phyloP scores from a whole-genome alignment of 2,113 vertebrate species.

The Cynocephalus volans region DNA sequence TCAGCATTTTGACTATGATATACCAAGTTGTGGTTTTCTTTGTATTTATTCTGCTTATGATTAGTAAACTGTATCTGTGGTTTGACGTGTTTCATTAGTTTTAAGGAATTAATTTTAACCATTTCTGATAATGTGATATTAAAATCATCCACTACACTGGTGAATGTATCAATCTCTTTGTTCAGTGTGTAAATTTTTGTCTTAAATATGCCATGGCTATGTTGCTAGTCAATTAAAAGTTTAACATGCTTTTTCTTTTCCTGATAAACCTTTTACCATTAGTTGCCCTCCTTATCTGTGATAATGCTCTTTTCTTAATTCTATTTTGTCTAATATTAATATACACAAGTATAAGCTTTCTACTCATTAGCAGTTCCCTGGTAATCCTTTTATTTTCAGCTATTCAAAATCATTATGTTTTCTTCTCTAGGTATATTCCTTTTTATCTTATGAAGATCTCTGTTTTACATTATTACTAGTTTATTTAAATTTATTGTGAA shows the following conservation, averaged over 20 bases:
- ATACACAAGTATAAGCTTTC: background rate
- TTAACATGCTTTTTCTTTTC: background rate
- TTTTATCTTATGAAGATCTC: conserved; percentile 5
- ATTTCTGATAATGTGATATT: conserved; percentile 10
- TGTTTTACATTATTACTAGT: conserved; percentile 7
- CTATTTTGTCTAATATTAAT: conserved; percentile 4
- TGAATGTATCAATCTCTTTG: background rate
- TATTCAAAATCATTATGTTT: conserved; percentile 12
- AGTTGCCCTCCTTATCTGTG: background rate
- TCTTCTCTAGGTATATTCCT: background rate
- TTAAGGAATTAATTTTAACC: background rate
- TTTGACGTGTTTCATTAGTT: background rate
- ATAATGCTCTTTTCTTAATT: background rate
- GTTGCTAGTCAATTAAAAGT: conserved; percentile 35
- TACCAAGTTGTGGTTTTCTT: background rate
- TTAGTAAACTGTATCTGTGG: background rate
- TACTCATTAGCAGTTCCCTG: background rate
- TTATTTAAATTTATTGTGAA: conserved; percentile 40
- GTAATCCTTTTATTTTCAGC: conserved; percentile 30
- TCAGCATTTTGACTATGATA: background rate
- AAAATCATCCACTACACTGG: background rate
- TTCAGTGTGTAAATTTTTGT: background rate
- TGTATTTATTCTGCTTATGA: background rate
- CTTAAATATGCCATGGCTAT: background rate
- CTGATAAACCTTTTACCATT: conserved; percentile 8